Evolutionary conservation across 2,797 vertebrate species (phyloP).

Genomic region (Darevskia mixta): DNA sequence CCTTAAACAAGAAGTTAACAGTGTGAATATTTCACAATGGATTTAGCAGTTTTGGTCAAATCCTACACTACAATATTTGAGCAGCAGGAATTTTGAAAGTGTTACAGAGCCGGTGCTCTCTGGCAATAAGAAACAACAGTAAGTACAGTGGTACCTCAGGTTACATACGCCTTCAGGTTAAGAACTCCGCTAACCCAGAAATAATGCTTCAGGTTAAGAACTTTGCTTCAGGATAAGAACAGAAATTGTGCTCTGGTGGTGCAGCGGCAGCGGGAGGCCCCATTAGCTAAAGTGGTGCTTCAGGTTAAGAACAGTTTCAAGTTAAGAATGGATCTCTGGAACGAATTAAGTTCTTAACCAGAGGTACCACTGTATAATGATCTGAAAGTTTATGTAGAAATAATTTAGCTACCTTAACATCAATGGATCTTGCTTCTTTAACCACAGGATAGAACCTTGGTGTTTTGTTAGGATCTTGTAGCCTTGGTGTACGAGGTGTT

Average conservation of each 20-base stretch:
- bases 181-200: no score
- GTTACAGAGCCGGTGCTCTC: background rate
- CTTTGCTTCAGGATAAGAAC: no score
- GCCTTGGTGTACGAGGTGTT: conserved; percentile 85
- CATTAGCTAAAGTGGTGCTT: no score
- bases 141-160: background rate
- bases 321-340: no score
- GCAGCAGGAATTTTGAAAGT: background rate
- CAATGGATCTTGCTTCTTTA: conserved; percentile 87
- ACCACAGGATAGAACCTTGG: conserved; percentile 94
- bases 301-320: no score
- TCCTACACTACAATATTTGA: background rate
- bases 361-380: background rate
- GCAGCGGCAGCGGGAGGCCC: no score
- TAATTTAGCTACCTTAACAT: conserved; percentile 82
- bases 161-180: no score
- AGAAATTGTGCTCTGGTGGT: no score
- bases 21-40: conserved; percentile 4
- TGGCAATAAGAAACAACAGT: background rate
- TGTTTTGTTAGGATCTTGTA: conserved; percentile 90
- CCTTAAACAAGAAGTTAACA: conserved; percentile 9
- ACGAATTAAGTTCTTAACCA: no score
- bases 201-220: no score
- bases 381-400: rapidly evolving
- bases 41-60: conserved; percentile 25